These are phyloP conservation scores for Menidia beryllina DNA, from an alignment of 2,113 vertebrate genomes.

Conservation along the genomic window DNA sequence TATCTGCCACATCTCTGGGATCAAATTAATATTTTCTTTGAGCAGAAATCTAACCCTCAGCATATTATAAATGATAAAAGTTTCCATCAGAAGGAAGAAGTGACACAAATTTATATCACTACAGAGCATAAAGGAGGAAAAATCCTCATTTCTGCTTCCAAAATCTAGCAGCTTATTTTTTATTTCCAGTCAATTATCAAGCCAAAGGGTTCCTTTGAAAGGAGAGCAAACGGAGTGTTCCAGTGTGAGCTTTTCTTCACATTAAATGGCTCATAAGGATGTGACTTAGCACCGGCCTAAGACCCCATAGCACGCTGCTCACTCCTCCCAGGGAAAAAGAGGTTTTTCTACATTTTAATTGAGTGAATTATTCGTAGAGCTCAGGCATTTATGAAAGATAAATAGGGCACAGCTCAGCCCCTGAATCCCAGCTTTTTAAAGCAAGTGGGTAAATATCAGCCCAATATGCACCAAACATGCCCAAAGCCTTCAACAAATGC, in stretches of 20 bases:
- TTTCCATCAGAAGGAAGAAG: no score
- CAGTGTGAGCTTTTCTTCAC: not conserved
- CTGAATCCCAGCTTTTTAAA: conserved; percentile 40
- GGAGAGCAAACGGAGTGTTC: not conserved
- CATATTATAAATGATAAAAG: no score
- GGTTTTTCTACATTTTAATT: not conserved
- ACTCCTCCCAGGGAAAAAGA: not conserved
- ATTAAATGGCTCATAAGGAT: conserved; percentile 20
- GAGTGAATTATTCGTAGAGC: not conserved
- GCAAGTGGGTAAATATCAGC: conserved; percentile 26
- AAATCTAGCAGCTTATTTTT: no score
- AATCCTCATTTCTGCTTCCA: no score
- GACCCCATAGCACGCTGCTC: not conserved
- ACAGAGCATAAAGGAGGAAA: no score
- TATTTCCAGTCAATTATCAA: no score
- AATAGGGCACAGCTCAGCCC: conserved; percentile 32
- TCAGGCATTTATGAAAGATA: conserved; percentile 53
- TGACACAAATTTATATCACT: no score
- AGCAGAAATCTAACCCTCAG: no score
- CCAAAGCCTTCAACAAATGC: not conserved
- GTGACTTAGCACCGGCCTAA: not conserved
- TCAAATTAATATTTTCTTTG: no score
- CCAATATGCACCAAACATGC: conserved; percentile 17
- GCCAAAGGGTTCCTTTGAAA: no score
- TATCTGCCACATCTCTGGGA: no score